These are phyloP conservation scores for Dipodomys ordii DNA, from an alignment of 2,113 vertebrate species.

Conservation along the genomic window DNA sequence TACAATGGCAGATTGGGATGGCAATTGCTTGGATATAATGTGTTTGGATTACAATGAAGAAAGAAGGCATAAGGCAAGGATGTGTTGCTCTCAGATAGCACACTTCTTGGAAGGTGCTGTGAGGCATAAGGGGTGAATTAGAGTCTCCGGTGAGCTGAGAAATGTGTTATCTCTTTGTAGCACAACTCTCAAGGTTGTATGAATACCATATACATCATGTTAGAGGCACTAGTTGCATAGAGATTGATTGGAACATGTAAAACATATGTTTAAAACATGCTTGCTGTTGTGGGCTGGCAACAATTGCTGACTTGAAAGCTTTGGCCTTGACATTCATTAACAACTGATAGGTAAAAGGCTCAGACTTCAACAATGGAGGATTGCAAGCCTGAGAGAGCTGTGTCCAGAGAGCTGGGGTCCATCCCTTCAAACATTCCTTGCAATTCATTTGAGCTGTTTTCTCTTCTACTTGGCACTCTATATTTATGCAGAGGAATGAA, in stretches of 20 bases:
- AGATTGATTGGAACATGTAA: conserved; percentile 74
- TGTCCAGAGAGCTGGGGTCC: background rate
- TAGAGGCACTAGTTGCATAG: background rate
- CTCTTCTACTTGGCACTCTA: background rate
- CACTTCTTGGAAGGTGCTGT: conserved; percentile 72
- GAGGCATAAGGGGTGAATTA: conserved; percentile 77
- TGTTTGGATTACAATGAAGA: conserved; percentile 84
- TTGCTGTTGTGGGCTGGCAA: conserved; percentile 63
- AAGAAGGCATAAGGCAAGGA: conserved; percentile 79
- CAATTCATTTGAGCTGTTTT: conserved; percentile 46
- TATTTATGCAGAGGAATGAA: conserved; percentile 31
- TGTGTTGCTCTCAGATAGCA: conserved; percentile 86
- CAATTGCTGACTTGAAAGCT: conserved; percentile 60
- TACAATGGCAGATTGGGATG: conserved; percentile 60
- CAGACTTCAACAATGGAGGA: background rate
- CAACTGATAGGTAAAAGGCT: background rate
- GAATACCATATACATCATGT: background rate
- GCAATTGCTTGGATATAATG: conserved; percentile 79
- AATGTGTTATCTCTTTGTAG: conserved; percentile 77
- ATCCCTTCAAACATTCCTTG: background rate
- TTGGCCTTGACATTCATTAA: background rate
- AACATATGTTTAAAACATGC: conserved; percentile 80
- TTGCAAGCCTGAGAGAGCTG: background rate
- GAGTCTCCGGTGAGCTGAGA: conserved; percentile 76
- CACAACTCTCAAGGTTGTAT: conserved; percentile 51